phyloP scores from a whole-genome alignment of 1,140 invertebrate genomes.

The Camponotus floridanus region DNA sequence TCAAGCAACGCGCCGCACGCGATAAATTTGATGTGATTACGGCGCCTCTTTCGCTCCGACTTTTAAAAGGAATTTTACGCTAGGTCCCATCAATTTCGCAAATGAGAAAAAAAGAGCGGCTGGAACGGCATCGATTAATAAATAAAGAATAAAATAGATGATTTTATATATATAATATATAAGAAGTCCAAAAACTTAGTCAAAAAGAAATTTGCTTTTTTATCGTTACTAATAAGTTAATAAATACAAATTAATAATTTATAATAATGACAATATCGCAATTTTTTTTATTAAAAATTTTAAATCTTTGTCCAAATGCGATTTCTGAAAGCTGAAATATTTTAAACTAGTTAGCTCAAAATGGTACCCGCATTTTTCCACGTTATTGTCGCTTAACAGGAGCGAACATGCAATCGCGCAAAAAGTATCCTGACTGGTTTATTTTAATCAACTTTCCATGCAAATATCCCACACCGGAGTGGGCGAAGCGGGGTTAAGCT shows the following conservation, averaged over 20 bases:
- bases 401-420: slow-evolving; percentile 43
- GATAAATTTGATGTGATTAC: slow-evolving; percentile 19
- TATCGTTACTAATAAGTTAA: not conserved
- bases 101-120: not conserved
- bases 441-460: slow-evolving; percentile 64
- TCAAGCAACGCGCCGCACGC: not conserved
- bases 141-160: not conserved
- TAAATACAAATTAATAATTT: not conserved
- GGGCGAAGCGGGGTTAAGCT: slow-evolving; percentile 47
- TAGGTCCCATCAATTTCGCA: not conserved
- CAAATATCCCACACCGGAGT: slow-evolving; percentile 42
- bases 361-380: not conserved
- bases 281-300: not conserved
- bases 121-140: not conserved
- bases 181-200: not conserved
- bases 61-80: slow-evolving; percentile 28
- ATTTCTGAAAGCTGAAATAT: slow-evolving; percentile 32
- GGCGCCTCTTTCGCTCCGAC: not conserved
- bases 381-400: slow-evolving; percentile 40
- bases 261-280: not conserved
- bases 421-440: slow-evolving; percentile 56
- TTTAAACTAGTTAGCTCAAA: slow-evolving; percentile 43
- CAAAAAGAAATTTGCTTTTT: not conserved
- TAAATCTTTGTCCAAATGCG: not conserved
- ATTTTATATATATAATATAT: not conserved